Evolutionary conservation across 2,888 invertebrate species (phyloP).

Genomic region (Sipunculus nudus): DNA sequence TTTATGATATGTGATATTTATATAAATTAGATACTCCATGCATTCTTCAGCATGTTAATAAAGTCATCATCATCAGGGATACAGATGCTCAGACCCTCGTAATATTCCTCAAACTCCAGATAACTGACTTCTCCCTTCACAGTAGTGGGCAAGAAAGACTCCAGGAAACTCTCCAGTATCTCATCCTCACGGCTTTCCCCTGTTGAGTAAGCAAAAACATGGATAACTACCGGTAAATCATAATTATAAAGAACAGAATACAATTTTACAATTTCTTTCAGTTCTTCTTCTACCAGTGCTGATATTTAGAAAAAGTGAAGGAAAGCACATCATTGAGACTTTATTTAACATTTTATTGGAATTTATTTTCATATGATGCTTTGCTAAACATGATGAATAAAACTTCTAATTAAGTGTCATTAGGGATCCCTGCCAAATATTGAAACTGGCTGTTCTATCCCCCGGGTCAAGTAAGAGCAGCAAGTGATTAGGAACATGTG

Average conservation of each 20-base stretch:
- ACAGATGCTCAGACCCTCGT: constrained; percentile 61
- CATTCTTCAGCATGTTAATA: constrained; percentile 55
- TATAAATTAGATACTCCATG: constrained; percentile 58
- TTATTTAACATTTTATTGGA: too few species aligned
- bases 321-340: too few species aligned
- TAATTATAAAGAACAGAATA: not conserved
- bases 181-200: constrained; percentile 30
- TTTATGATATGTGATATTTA: not conserved
- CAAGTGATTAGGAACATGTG: too few species aligned
- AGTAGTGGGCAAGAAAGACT: constrained; percentile 46
- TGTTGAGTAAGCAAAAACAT: constrained; percentile 17
- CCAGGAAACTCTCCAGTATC: constrained; percentile 52
- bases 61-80: constrained; percentile 59
- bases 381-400: too few species aligned
- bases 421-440: too few species aligned
- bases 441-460: too few species aligned
- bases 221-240: too few species aligned
- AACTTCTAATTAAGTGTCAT: too few species aligned
- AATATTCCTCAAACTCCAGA: constrained; percentile 63
- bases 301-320: too few species aligned
- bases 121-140: constrained; percentile 52
- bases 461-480: too few species aligned
- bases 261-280: not conserved
- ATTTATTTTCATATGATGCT: too few species aligned
- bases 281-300: not conserved